These are phyloP conservation scores for Neopelma chrysocephalum DNA, from an alignment of 2,797 vertebrate species.

Conservation along the genomic window DNA sequence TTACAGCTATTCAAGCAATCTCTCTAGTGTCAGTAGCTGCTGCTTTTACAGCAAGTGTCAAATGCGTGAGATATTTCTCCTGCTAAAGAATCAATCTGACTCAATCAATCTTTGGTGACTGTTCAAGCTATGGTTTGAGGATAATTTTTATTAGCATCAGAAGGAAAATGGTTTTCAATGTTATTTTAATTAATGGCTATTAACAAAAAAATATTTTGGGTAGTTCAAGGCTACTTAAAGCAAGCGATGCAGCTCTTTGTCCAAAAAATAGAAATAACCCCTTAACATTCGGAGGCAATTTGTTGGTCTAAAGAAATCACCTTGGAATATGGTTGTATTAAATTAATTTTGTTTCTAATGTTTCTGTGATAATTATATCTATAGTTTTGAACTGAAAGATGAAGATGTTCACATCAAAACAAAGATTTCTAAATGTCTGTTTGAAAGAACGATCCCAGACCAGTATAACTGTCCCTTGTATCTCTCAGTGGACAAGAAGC, in stretches of 20 bases:
- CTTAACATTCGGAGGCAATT: background rate
- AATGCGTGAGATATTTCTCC: conserved; percentile 42
- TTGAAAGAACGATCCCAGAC: background rate
- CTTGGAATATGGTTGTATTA: background rate
- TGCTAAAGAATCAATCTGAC: conserved; percentile 23
- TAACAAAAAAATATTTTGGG: background rate
- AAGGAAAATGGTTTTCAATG: background rate
- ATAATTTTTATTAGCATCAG: background rate
- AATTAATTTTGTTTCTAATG: background rate
- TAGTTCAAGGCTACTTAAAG: background rate
- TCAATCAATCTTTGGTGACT: conserved; percentile 9
- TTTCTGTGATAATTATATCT: background rate
- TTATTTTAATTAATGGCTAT: conserved; percentile 4
- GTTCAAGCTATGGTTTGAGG: conserved; percentile 2
- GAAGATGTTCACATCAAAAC: background rate
- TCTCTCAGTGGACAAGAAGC: background rate
- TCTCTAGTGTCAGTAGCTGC: background rate
- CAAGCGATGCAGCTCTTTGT: background rate
- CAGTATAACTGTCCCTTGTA: background rate
- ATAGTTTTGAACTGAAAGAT: background rate
- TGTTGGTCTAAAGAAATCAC: background rate
- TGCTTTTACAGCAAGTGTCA: conserved; percentile 50
- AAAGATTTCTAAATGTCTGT: background rate
- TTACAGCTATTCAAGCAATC: conserved; percentile 41
- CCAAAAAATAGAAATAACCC: background rate